These are phyloP conservation scores for Syrrhaptes paradoxus DNA, from an alignment of 2,113 vertebrate species.

Conservation along the genomic window DNA sequence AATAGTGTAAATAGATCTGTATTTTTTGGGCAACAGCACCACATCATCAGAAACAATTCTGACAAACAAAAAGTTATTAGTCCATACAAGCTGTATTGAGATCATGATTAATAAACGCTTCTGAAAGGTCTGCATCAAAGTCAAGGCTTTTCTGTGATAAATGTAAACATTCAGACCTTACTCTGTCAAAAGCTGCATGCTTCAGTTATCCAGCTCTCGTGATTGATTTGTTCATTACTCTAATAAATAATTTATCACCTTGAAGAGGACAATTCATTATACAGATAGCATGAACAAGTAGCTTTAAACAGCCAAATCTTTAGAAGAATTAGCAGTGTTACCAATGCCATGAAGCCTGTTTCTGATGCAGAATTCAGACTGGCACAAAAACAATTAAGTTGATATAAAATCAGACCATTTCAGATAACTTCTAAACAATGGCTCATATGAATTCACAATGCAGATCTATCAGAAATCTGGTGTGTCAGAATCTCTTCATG, in stretches of 20 bases:
- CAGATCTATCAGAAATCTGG: neutral
- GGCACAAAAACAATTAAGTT: neutral
- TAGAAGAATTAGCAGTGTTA: constrained; percentile 20
- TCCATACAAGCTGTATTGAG: constrained; percentile 75
- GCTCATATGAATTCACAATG: neutral
- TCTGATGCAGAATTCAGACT: neutral
- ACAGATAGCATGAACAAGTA: constrained; percentile 49
- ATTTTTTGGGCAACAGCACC: constrained; percentile 58
- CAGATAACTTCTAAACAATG: neutral
- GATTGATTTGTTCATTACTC: constrained; percentile 81
- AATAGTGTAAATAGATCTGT: constrained; percentile 56
- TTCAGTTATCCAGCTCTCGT: constrained; percentile 56
- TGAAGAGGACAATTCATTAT: constrained; percentile 71
- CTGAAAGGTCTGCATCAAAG: constrained; percentile 77
- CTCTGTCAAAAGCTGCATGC: constrained; percentile 73
- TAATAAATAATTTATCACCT: constrained; percentile 79
- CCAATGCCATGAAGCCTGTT: neutral
- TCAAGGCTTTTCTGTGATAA: constrained; percentile 73
- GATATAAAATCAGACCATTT: neutral
- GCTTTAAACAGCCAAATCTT: constrained; percentile 56
- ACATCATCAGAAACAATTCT: constrained; percentile 70
- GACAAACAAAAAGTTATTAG: constrained; percentile 77
- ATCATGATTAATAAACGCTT: constrained; percentile 80
- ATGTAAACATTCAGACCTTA: constrained; percentile 70
- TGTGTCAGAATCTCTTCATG: neutral